Evolutionary conservation across 2,888 invertebrate genomes (phyloP).

Genomic region (Epistrophe eligans): DNA sequence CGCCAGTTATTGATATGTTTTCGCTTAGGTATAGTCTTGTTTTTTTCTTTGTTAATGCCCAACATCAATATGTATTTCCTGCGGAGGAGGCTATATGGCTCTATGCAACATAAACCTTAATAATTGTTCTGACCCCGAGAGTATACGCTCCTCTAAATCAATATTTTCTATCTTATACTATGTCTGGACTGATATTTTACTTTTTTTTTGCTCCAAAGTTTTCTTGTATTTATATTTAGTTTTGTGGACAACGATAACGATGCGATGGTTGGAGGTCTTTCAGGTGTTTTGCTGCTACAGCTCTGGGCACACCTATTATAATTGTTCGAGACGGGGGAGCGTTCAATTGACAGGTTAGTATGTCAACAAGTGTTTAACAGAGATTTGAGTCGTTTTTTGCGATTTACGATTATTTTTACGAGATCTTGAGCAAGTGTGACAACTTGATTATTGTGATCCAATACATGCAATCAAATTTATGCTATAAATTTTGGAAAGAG

Average conservation of each 20-base stretch:
- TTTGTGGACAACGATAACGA: conserved; percentile 17
- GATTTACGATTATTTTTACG: conserved; percentile 49
- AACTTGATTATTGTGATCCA: conserved; percentile 13
- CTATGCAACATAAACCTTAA: conserved; percentile 57
- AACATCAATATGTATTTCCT: conserved; percentile 48
- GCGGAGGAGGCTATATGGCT: conserved; percentile 62
- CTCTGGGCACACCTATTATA: conserved; percentile 66
- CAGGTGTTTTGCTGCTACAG: conserved; percentile 52
- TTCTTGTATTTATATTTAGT: conserved; percentile 4
- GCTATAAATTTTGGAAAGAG: not conserved
- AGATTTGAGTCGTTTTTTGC: conserved; percentile 43
- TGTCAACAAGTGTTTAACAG: conserved; percentile 74
- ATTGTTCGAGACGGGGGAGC: conserved; percentile 51
- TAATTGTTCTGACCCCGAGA: conserved; percentile 74
- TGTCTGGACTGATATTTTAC: conserved; percentile 39
- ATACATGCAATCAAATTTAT: not conserved
- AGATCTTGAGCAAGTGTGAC: conserved; percentile 35
- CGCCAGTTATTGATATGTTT: conserved; percentile 70
- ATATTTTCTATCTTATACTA: conserved; percentile 15
- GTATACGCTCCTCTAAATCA: conserved; percentile 26
- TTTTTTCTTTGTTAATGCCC: conserved; percentile 16
- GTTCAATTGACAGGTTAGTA: conserved; percentile 69
- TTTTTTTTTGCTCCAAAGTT: not conserved
- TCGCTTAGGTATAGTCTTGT: not conserved
- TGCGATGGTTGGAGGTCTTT: conserved; percentile 41